Base-by-base conservation (phyloP, 1,140 invertebrate genomes). In the Zaprionus davidi region DNA sequence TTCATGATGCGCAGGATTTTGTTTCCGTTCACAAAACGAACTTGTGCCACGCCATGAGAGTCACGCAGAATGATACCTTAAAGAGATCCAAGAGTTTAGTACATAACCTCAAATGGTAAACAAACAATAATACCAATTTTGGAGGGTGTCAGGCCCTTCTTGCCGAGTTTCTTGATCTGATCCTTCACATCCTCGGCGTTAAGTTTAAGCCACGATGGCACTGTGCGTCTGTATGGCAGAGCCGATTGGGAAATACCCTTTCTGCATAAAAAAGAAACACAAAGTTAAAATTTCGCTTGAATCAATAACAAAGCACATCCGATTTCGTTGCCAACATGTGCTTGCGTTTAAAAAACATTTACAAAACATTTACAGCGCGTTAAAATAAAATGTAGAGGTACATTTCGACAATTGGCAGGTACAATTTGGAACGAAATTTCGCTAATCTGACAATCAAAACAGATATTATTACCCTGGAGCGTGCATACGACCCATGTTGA, bases 201-300 rank as follows among this genome's bases (percentile, higher is more conserved):
- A 22, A 99, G 93, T 94, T 99, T 99, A 82, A 99, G 94, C 99
- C 99, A 99, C 87, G 98, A 99, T 81, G 99, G 99, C 66, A 99
- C 98, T 93, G 97, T 98, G 81, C 99, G 96, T 91, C 99, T 96
- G 93, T 99, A 99, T n/a, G 99, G 99, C 62, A 99, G 94, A 77
- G 99, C 98, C 79, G 98, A 99, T 93, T 99, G 98, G 96, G 98
- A 99, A 93, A 99, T 99, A 98, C 99, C 99, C 96, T 99, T 99
- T 92, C 99, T 99, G 94, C 85, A 24, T 13, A 96, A 95, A 93
- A 66, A 76, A 46, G 1, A 44, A 90, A 63, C 38, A 55, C 2
- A 38, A 12, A 59, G 9, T 76, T 76, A 76, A 53, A 63, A 26
- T 31, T 38, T 12, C 15, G 55, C 5, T 2, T 20, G 0, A 15